Conservation (phyloP, 1,140 invertebrate genomes). For the Psix sp. region DNA sequence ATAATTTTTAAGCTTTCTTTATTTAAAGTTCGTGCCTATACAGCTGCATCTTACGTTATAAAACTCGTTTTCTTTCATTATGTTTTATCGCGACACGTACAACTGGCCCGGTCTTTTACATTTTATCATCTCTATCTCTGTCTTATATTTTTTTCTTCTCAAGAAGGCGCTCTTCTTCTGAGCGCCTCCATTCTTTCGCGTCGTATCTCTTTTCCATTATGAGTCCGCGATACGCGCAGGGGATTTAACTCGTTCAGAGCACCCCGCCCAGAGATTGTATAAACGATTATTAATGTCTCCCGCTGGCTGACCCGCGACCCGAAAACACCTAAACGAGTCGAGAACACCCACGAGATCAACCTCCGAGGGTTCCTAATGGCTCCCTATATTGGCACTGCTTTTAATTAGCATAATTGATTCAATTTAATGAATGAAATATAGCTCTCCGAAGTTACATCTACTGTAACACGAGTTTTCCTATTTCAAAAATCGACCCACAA, state of each 20-base stretch:
- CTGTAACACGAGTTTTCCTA: too few relatives aligned
- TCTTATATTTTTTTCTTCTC: not conserved
- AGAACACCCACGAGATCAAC: constrained; percentile 58
- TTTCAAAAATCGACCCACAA: too few relatives aligned
- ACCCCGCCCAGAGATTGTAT: constrained; percentile 68
- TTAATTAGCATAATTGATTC: constrained; percentile 35
- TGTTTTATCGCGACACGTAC: too few relatives aligned
- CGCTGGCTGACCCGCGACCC: constrained; percentile 67
- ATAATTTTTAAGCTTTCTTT: too few relatives aligned
- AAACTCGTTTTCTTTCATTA: too few relatives aligned
- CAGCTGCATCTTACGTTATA: too few relatives aligned
- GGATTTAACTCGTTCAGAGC: constrained; percentile 56
- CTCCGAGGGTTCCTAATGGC: constrained; percentile 19
- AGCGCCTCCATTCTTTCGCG: not conserved
- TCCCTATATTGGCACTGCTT: constrained; percentile 29
- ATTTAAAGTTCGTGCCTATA: too few relatives aligned
- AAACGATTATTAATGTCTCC: constrained; percentile 73
- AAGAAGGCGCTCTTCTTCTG: too few relatives aligned
- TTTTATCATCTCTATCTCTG: not conserved
- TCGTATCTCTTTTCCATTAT: constrained; percentile 40
- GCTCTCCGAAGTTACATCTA: too few relatives aligned
- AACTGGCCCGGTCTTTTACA: not conserved
- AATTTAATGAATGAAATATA: too few relatives aligned
- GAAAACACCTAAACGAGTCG: constrained; percentile 22
- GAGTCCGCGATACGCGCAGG: constrained; percentile 37